Evolutionary conservation across 2,113 vertebrate genomes (phyloP).

Genomic region (Trematocara macrostoma): DNA sequence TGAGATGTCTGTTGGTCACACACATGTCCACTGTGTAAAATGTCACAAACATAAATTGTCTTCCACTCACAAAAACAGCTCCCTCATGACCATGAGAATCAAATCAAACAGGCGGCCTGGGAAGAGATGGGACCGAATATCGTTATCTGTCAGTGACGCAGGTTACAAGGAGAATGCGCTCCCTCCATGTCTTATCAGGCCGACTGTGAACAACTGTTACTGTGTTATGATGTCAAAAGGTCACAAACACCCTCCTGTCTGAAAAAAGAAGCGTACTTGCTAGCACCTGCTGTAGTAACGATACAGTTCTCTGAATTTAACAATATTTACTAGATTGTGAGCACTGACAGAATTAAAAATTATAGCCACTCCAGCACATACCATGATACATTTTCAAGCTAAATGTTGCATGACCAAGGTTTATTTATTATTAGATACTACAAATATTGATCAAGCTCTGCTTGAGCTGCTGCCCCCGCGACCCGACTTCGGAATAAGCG

Average conservation of each 20-base stretch:
- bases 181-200: neutral
- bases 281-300: neutral
- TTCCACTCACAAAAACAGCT: neutral
- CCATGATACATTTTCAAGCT: neutral
- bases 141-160: slow-evolving; percentile 41
- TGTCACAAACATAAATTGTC: neutral
- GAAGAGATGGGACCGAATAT: slow-evolving; percentile 12
- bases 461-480: no score
- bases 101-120: neutral
- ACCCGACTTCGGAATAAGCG: no score
- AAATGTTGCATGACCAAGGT: neutral
- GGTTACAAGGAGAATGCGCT: neutral
- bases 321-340: neutral
- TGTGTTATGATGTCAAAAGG: slow-evolving; percentile 9
- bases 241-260: neutral
- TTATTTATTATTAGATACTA: neutral
- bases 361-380: neutral
- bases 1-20: neutral
- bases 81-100: slow-evolving; percentile 25
- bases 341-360: neutral
- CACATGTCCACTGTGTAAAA: neutral
- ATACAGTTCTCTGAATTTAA: neutral
- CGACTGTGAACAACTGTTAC: slow-evolving; percentile 10
- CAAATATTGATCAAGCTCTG: neutral
- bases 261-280: neutral